Conservation (phyloP, 2,113 vertebrate species). For the Tetraodon nigroviridis region DNA sequence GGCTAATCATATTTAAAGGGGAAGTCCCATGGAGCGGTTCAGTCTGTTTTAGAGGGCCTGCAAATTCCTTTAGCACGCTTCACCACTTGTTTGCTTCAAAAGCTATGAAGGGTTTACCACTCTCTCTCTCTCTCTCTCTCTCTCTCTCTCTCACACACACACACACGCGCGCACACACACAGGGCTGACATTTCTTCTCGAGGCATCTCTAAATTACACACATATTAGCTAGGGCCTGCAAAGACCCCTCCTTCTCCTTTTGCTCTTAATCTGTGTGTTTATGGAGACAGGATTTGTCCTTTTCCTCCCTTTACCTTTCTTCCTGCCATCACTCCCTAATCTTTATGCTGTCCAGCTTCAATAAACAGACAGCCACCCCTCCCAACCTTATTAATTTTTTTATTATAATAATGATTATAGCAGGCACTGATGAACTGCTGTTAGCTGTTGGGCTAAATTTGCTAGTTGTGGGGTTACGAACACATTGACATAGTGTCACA, state of each 20-base stretch:
- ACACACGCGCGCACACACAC: constrained; percentile 40
- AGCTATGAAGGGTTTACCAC: constrained; percentile 34
- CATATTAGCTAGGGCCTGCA: constrained; percentile 49
- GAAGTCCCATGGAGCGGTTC: constrained; percentile 25
- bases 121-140: too few relatives aligned
- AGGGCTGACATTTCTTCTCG: constrained; percentile 51
- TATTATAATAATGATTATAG: too few relatives aligned
- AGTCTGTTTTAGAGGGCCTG: constrained; percentile 52
- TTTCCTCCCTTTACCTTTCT: constrained; percentile 12
- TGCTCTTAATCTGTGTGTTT: constrained; percentile 48
- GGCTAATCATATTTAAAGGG: constrained; percentile 38
- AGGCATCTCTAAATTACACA: constrained; percentile 56
- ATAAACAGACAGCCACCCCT: constrained; percentile 29
- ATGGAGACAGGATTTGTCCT: constrained; percentile 34
- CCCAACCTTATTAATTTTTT: too few relatives aligned
- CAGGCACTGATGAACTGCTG: neutral
- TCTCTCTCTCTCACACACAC: constrained; percentile 2
- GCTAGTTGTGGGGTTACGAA: too few relatives aligned
- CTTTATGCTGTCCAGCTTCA: constrained; percentile 8
- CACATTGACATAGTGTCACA: too few relatives aligned
- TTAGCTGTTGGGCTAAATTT: too few relatives aligned
- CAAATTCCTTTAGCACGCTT: constrained; percentile 64
- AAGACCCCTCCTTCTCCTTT: constrained; percentile 53
- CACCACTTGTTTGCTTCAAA: constrained; percentile 62
- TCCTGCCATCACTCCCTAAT: constrained; percentile 11